Base-by-base conservation (phyloP, 2,888 invertebrate genomes). In the Drosophila demipolita region DNA sequence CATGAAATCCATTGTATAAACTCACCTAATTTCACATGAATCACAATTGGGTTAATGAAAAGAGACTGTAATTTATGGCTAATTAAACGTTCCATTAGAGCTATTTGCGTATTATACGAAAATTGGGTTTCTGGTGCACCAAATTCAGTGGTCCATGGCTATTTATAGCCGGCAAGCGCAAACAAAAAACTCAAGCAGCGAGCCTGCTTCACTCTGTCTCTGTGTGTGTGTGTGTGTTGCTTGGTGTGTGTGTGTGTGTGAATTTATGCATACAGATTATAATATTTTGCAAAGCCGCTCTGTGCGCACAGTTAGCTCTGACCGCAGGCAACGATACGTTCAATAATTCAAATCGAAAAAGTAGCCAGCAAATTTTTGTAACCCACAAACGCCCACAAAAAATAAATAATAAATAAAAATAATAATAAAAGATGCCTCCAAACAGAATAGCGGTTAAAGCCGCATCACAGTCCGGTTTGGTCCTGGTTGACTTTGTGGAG, bases 201-300 rank as follows among this genome's bases (percentile, higher is more conserved):
- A 89, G 75, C 86, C 69, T 79, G 66, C 53, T 45, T 33, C 73
- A 64, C 68, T 67, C 33, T 23, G 11, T 1, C 11, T 42, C 29
- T 29, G 29, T 29, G 29, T 35, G 33, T 33, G 33, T 33, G 9
- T 33, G 7, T 33, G 33, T 33, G 33, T 33, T 1, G 9, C 9
- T 33, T 1, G 11, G 32, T 33, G 0, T 48, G 7, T 48, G 11
- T 54, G 8, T 62, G 84, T 82, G 90, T 85, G 89, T 85, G 89
- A 85, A 90, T 90, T 85, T 85, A 89, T 85, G 85, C 85, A 90
- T 87, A 71, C 77, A 87, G 89, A 89, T 85, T 85, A 85, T 83
- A 90, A 90, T 88, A 86, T 86, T 88, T 90, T 89, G 69, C 38
- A 66, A 45, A 59, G 63, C 73, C 65, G 53, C 60, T 70, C 69